Conservation (phyloP, 2,888 invertebrate genomes). For the Torymus texanus region DNA sequence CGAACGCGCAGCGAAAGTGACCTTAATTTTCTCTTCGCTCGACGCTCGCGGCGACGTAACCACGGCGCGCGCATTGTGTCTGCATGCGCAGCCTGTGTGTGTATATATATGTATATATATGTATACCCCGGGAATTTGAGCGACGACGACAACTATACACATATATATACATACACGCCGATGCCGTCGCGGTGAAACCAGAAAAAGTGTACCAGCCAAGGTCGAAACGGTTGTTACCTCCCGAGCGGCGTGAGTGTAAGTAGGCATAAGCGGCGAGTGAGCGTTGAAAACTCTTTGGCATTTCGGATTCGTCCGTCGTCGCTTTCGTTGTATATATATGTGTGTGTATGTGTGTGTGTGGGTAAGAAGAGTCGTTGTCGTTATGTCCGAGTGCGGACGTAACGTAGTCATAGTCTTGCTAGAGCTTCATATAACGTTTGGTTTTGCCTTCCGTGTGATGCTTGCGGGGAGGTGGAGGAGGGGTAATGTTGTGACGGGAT, state of each 20-base stretch:
- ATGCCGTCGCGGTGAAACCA: slow-evolving; percentile 34
- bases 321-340: too few species aligned
- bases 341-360: too few species aligned
- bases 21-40: slow-evolving; percentile 19
- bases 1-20: slow-evolving; percentile 22
- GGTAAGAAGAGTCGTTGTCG: too few species aligned
- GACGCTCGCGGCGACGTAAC: slow-evolving; percentile 25
- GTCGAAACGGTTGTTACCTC: slow-evolving; percentile 41
- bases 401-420: too few species aligned
- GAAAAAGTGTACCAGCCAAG: slow-evolving; percentile 54
- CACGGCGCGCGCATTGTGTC: not conserved
- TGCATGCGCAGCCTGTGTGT: not conserved
- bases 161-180: too few species aligned
- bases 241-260: too few species aligned
- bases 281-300: not conserved
- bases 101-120: too few species aligned
- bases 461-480: not conserved
- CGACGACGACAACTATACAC: not conserved
- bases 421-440: too few species aligned
- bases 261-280: not conserved
- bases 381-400: too few species aligned
- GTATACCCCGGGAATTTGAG: slow-evolving; percentile 7
- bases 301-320: too few species aligned
- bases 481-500: too few species aligned
- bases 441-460: too few species aligned